Evolutionary conservation across 2,888 invertebrate species (phyloP).

Genomic region (Mycalesis mineus): DNA sequence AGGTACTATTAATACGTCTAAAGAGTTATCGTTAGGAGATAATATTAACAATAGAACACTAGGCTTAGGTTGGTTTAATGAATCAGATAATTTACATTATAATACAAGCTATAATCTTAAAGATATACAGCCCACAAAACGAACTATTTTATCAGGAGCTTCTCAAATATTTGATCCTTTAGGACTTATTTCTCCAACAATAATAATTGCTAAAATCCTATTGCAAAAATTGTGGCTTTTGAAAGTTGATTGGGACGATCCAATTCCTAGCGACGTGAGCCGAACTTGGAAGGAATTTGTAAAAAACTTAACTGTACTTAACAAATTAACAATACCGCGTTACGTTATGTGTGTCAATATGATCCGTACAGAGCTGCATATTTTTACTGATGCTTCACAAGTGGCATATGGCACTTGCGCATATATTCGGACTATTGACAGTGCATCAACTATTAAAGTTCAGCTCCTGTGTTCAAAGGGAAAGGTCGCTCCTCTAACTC

Average conservation of each 20-base stretch:
- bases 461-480: conserved; percentile 27
- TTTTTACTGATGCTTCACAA: conserved; percentile 21
- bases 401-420: conserved; percentile 22
- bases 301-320: background rate
- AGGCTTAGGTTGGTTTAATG: conserved; percentile 24
- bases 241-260: conserved; percentile 22
- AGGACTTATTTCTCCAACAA: conserved; percentile 20
- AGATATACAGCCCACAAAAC: conserved; percentile 15
- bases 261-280: conserved; percentile 11
- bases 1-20: background rate
- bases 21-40: conserved; percentile 8
- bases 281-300: background rate
- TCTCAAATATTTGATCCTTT: conserved; percentile 26
- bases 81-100: conserved; percentile 21
- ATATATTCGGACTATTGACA: conserved; percentile 10
- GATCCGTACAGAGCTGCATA: conserved; percentile 14
- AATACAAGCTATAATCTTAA: conserved; percentile 9
- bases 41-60: too few relatives aligned
- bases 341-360: background rate
- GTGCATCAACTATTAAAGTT: background rate
- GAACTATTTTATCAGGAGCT: conserved; percentile 21
- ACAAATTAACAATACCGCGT: background rate
- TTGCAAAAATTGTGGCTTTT: conserved; percentile 20
- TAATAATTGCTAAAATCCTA: conserved; percentile 22
- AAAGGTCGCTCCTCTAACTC: conserved; percentile 32